Conservation (phyloP, 2,888 invertebrate species). For the Junonia oenone region DNA sequence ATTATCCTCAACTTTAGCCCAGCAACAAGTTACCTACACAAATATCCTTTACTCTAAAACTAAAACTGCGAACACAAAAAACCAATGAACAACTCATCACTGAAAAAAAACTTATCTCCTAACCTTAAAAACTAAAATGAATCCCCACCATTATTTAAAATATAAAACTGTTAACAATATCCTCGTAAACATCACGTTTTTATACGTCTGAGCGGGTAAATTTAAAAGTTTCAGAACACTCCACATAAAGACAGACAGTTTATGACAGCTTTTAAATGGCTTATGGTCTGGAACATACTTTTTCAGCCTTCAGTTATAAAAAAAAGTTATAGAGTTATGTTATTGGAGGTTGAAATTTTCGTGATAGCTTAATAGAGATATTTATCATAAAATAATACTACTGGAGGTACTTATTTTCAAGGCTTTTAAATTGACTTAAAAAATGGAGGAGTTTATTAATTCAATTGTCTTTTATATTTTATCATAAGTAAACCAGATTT, state of each 20-base stretch:
- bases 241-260: conserved; percentile 25
- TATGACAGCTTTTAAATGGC: conserved; percentile 26
- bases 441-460: too few species aligned
- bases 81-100: too few species aligned
- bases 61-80: too few species aligned
- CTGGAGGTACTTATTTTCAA: too few species aligned
- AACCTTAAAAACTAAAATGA: not conserved
- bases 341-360: not conserved
- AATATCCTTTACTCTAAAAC: too few species aligned
- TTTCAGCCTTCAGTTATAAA: conserved; percentile 7
- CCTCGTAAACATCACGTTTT: conserved; percentile 20
- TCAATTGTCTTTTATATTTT: too few species aligned
- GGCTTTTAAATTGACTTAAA: too few species aligned
- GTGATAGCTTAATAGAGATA: not conserved
- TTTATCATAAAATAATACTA: too few species aligned
- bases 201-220: conserved; percentile 15
- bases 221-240: conserved; percentile 22
- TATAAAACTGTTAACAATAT: conserved; percentile 9
- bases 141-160: conserved; percentile 16
- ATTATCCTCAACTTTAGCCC: too few species aligned
- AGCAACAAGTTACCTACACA: too few species aligned
- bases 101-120: too few species aligned
- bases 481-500: too few species aligned
- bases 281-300: conserved; percentile 10
- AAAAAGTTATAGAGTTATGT: not conserved